These are phyloP conservation scores for Pantherophis vulpinus DNA, from an alignment of 2,797 vertebrate species.

Conservation along the genomic window DNA sequence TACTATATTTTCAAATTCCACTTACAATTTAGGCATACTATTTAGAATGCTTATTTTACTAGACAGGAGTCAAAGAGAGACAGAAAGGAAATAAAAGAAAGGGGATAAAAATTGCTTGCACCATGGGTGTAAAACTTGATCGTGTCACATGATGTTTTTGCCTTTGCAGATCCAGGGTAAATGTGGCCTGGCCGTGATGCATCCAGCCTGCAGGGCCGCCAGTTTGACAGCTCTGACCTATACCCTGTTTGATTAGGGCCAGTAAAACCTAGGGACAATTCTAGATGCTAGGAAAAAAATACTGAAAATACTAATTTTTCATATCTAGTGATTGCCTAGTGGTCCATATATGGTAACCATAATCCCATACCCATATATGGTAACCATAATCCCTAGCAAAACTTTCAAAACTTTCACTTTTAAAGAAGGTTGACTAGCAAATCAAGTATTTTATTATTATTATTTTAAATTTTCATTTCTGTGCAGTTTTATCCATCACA, in stretches of 20 bases:
- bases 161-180: too few species aligned
- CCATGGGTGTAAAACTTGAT: too few species aligned
- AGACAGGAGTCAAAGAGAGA: not conserved
- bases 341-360: not conserved
- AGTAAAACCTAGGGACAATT: not conserved
- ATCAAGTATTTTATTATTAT: not conserved
- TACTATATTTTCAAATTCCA: not conserved
- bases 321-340: not conserved
- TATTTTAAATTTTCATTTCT: not conserved
- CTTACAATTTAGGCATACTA: not conserved
- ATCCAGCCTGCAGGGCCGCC: fast-evolving
- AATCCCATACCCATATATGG: not conserved
- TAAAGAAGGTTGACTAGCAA: not conserved
- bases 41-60: not conserved
- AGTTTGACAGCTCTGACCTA: too few species aligned
- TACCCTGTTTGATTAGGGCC: not conserved
- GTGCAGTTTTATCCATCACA: not conserved
- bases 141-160: too few species aligned
- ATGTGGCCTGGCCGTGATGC: too few species aligned
- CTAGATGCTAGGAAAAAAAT: not conserved
- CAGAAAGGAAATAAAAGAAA: not conserved
- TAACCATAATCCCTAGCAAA: not conserved
- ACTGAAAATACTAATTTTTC: not conserved
- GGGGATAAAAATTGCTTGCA: not conserved
- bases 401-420: not conserved